A percentile compares a stretch with the other conserved stretches of the same genome.
phyloP scores from a whole-genome alignment of 2,113 vertebrate species.

The Danio rerio region DNA sequence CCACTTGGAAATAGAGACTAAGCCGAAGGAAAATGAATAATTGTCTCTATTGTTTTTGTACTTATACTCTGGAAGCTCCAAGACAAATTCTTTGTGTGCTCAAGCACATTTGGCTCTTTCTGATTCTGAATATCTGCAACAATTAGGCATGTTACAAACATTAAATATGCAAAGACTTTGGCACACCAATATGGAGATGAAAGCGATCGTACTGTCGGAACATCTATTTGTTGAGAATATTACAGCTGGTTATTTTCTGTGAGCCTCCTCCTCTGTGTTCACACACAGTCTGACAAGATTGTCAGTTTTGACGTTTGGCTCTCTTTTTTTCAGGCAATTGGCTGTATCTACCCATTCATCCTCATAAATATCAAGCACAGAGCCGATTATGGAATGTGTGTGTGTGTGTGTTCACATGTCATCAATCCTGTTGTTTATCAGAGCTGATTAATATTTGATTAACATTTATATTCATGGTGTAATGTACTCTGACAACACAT shows the following conservation, averaged over 20 bases:
- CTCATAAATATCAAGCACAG: conserved; percentile 17
- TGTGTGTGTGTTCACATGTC: conserved; percentile 22
- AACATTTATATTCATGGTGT: conserved; percentile 42
- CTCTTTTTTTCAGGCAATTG: conserved; percentile 24
- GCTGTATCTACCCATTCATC: conserved; percentile 24
- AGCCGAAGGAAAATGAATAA: no score
- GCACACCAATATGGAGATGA: background rate
- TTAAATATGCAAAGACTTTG: background rate
- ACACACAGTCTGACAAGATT: background rate
- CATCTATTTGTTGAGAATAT: background rate
- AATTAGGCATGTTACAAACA: background rate
- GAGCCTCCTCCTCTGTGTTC: background rate
- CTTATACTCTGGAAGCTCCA: no score
- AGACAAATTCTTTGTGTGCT: no score
- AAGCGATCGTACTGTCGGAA: background rate
- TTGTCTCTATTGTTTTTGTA: no score
- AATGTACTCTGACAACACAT: background rate
- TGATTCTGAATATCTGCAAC: background rate
- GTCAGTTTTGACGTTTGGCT: conserved; percentile 1
- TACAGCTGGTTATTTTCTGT: background rate
- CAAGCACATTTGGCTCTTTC: no score
- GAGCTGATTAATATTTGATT: conserved; percentile 44
- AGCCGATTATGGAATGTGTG: conserved; percentile 22
- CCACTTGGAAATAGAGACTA: no score
- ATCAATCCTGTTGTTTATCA: conserved; percentile 13